These are phyloP conservation scores for Atherix ibis DNA, from an alignment of 2,888 invertebrate species.

Conservation along the genomic window DNA sequence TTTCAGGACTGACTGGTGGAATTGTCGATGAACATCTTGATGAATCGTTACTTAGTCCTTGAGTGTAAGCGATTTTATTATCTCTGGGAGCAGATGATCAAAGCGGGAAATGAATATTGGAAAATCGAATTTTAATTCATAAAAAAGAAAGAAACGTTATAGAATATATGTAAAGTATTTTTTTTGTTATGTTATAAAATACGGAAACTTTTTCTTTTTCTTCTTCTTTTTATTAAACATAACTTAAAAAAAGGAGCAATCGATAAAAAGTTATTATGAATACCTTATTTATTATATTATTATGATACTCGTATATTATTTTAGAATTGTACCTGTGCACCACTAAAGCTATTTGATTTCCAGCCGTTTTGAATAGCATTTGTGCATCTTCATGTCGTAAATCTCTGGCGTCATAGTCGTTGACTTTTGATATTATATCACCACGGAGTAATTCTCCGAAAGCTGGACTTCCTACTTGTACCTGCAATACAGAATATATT, in stretches of 20 bases:
- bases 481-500: no score
- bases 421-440: conserved; percentile 80
- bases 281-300: not conserved
- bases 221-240: no score
- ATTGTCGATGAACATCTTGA: conserved; percentile 35
- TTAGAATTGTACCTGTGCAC: conserved; percentile 53
- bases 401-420: conserved; percentile 74
- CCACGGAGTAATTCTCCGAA: conserved; percentile 72
- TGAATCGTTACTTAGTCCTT: conserved; percentile 35
- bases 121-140: no score
- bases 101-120: no score
- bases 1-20: conserved; percentile 19
- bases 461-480: conserved; percentile 72
- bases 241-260: no score
- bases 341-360: conserved; percentile 61
- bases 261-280: not conserved
- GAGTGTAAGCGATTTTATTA: conserved; percentile 30
- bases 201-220: no score
- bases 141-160: no score
- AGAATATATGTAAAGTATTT: no score
- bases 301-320: not conserved
- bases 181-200: no score
- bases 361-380: conserved; percentile 68
- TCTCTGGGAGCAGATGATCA: no score
- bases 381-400: conserved; percentile 85